A percentile compares a stretch with the other conserved stretches of the same genome.
Evolutionary conservation across 2,888 invertebrate genomes (phyloP).

Genomic region (Dusona sp.): DNA sequence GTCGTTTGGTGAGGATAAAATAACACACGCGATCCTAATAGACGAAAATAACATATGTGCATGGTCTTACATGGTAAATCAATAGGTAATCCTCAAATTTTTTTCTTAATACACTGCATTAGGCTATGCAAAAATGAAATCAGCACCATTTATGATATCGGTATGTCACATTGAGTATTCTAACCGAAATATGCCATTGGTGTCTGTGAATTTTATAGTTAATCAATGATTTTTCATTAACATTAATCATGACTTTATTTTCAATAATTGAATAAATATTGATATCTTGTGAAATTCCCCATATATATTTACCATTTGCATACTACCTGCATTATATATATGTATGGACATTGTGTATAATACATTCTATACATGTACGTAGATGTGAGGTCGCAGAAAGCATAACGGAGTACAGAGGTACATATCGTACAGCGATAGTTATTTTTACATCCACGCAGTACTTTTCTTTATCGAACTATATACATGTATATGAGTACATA

Average conservation of each 20-base stretch:
- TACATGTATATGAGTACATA: neutral
- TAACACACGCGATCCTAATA: constrained; percentile 7
- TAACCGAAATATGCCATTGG: too few relatives aligned
- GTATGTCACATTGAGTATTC: too few relatives aligned
- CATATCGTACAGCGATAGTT: constrained; percentile 19
- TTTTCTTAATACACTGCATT: neutral
- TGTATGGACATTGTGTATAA: too few relatives aligned
- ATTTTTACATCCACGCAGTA: constrained; percentile 2
- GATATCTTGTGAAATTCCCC: too few relatives aligned
- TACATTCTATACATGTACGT: neutral
- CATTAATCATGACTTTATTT: too few relatives aligned
- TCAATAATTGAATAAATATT: too few relatives aligned
- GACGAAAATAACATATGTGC: neutral
- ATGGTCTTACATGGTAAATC: neutral
- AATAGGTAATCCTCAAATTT: neutral
- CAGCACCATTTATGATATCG: neutral
- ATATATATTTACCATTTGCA: too few relatives aligned
- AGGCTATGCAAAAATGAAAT: neutral
- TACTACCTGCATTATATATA: too few relatives aligned
- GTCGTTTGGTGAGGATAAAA: constrained; percentile 28
- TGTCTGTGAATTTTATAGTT: too few relatives aligned
- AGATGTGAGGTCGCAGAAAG: constrained; percentile 20
- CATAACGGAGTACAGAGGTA: constrained; percentile 35
- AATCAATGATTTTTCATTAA: too few relatives aligned
- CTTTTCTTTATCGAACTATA: neutral